phyloP scores from a whole-genome alignment of 2,113 vertebrate species.

The Salvelinus alpinus region DNA sequence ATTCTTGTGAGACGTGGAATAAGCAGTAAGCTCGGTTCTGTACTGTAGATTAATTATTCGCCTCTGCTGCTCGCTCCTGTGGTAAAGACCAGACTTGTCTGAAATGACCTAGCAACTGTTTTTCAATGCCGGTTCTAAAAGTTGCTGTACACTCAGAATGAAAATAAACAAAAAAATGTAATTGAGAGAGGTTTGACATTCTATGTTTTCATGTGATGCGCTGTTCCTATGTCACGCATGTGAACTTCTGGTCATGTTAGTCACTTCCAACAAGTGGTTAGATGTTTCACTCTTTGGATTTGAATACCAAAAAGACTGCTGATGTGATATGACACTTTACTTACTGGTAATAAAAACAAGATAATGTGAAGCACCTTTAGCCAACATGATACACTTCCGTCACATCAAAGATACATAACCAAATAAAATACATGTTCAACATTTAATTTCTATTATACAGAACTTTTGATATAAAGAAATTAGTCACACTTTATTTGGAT shows the following conservation, averaged over 20 bases:
- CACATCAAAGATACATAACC: too few relatives aligned
- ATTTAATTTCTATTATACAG: too few relatives aligned
- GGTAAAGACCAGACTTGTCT: constrained; percentile 13
- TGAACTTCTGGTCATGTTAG: background rate
- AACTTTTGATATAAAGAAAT: too few relatives aligned
- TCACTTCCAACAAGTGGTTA: background rate
- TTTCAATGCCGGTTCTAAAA: too few relatives aligned
- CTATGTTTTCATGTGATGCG: background rate
- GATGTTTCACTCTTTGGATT: too few relatives aligned
- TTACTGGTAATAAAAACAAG: background rate
- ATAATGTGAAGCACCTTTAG: background rate
- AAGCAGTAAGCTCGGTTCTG: too few relatives aligned
- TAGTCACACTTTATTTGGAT: too few relatives aligned
- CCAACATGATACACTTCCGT: background rate
- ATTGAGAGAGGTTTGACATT: constrained; percentile 4
- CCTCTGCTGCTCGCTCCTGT: constrained; percentile 48
- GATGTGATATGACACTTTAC: too few relatives aligned
- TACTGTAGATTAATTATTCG: background rate
- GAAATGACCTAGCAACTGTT: background rate
- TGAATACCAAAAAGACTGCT: too few relatives aligned
- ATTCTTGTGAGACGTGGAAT: background rate
- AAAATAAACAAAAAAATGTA: background rate
- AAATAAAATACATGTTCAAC: too few relatives aligned
- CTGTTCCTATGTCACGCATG: background rate
- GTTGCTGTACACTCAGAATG: too few relatives aligned